phyloP scores from a whole-genome alignment of 2,113 vertebrate species.

The Cervus canadensis region DNA sequence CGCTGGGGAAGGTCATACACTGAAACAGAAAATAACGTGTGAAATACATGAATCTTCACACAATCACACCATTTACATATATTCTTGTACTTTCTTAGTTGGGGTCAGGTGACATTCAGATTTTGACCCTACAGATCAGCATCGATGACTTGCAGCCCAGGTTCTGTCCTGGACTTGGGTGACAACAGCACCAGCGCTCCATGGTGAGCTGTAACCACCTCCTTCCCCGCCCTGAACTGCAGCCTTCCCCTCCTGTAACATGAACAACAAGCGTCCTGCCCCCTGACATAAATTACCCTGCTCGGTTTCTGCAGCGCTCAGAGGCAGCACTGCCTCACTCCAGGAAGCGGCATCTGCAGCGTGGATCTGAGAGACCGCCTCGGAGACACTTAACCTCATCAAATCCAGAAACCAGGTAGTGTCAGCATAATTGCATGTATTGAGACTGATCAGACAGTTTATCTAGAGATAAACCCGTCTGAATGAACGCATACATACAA shows the following conservation, averaged over 20 bases:
- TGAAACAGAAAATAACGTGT: conserved; percentile 68
- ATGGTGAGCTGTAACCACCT: not conserved
- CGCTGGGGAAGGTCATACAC: conserved; percentile 88
- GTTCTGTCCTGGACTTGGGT: not conserved
- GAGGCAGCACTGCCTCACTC: not conserved
- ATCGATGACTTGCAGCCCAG: not conserved
- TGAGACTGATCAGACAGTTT: not conserved
- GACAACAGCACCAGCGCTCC: not conserved
- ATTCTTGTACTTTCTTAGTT: not conserved
- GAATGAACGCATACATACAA: not conserved
- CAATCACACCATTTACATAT: not conserved
- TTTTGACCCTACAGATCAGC: not conserved
- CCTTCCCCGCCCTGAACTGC: not conserved
- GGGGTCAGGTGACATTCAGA: not conserved
- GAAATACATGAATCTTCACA: conserved; percentile 1
- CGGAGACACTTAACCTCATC: not conserved
- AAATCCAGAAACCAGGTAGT: not conserved
- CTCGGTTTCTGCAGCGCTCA: not conserved
- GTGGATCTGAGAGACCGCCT: not conserved
- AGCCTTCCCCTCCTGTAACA: not conserved
- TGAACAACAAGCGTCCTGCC: not conserved
- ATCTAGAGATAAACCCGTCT: not conserved
- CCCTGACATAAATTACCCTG: not conserved
- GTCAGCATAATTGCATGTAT: not conserved
- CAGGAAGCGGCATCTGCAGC: not conserved